Evolutionary conservation across 2,113 vertebrate genomes (phyloP).

Genomic region (Myiozetetes cayanensis): DNA sequence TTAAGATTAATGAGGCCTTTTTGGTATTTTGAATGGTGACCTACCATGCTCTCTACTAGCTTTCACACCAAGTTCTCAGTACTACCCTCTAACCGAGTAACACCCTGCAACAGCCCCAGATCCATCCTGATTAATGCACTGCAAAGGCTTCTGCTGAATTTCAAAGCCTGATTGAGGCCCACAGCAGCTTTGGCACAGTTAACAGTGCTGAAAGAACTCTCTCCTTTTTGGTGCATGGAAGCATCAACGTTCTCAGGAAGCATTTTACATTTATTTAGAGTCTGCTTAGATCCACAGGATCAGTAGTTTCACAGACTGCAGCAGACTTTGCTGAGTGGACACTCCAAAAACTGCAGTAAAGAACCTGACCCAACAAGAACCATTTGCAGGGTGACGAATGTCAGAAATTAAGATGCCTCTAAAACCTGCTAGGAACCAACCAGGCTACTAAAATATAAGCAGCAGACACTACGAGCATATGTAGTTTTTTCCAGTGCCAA

Average conservation of each 20-base stretch:
- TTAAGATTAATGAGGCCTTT: not conserved
- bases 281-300: not conserved
- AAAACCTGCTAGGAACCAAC: not conserved
- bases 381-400: not conserved
- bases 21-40: not conserved
- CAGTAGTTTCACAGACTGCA: not conserved
- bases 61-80: not conserved
- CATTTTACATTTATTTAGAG: not conserved
- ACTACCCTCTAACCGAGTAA: not conserved
- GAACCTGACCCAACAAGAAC: not conserved
- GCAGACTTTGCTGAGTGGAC: not conserved
- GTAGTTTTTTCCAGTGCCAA: not conserved
- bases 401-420: not conserved
- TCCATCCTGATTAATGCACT: not conserved
- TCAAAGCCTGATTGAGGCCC: not conserved
- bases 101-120: not conserved
- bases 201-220: not conserved
- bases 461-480: not conserved
- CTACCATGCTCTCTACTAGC: not conserved
- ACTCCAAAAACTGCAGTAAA: not conserved
- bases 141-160: not conserved
- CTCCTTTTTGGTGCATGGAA: not conserved
- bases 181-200: not conserved
- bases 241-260: not conserved
- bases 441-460: not conserved